Evolutionary conservation across 2,797 vertebrate species (phyloP).

Genomic region (Sphenopsis melanotis): DNA sequence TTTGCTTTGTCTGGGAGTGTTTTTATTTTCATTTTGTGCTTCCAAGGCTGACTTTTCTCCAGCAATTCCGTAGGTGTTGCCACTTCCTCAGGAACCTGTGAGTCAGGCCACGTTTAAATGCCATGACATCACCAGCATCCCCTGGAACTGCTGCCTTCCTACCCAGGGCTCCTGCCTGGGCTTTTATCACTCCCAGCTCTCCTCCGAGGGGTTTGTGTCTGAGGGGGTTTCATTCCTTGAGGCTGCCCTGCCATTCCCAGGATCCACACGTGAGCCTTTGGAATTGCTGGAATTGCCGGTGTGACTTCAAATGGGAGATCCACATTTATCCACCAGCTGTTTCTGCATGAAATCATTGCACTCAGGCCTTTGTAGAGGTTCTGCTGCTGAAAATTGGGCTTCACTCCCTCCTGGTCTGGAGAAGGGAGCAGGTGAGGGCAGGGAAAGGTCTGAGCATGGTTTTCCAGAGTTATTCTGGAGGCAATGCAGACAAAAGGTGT

Average conservation of each 20-base stretch:
- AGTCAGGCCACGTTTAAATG: slow-evolving; percentile 11
- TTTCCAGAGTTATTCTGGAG: background rate
- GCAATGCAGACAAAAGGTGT: background rate
- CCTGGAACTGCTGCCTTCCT: slow-evolving; percentile 1
- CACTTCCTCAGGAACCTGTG: slow-evolving; percentile 63
- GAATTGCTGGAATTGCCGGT: fast-evolving
- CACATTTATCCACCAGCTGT: fast-evolving
- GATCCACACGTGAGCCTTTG: background rate
- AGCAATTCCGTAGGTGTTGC: slow-evolving; percentile 40
- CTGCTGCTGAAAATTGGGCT: background rate
- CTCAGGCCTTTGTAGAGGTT: background rate
- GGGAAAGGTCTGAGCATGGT: background rate
- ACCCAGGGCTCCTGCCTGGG: background rate
- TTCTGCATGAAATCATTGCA: background rate
- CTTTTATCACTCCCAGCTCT: background rate
- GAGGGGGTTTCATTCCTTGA: background rate
- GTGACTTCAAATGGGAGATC: background rate
- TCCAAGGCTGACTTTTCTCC: background rate
- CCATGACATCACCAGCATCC: slow-evolving; percentile 9
- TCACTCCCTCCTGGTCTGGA: background rate
- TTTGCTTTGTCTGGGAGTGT: background rate
- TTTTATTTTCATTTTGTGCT: slow-evolving; percentile 3
- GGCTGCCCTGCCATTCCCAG: background rate
- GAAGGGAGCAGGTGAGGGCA: background rate
- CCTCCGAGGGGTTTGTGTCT: background rate